Base-by-base conservation (phyloP, 2,888 invertebrate species). In the Microctonus aethiopoides region DNA sequence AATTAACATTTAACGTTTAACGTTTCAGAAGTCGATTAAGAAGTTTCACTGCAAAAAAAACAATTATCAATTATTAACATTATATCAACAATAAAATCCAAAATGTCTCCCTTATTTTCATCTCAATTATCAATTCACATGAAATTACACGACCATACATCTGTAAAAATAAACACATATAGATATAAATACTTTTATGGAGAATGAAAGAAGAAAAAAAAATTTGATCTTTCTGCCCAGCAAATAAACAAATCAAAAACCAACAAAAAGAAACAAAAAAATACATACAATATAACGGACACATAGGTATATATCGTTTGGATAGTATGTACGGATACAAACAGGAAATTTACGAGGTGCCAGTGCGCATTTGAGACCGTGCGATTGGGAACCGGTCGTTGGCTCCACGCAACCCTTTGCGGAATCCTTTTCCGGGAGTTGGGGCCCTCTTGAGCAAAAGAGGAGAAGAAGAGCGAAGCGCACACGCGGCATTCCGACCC, bases 331-430 rank as follows among this genome's bases (percentile, higher is more conserved):
- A n/a, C 39, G 39, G 16, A 26, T 11, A 20, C 29, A 61, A 29
- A 57, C 41, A 61, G 54, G 67, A 66, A 74, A 74, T 74, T 74
- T 74, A 74, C 72, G 74, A 74, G 74, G 74, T 74, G 74, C 67
- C 72, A 68, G 70, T 62, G 46, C 46, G 46, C 46, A 65, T 65
- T 59, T 62, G 71, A 71, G 68, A 68, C 68, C 57, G 68, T 66
- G 74, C 69, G 73, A 67, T 65, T 68, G 62, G 60, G 74, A 71
- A 74, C 74, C 74, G 72, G 74, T 74, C 69, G 71, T 36, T 29
- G 64, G 64, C 46, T 68, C 64, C 52, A 41, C 68, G 36, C 16
- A 46, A 36, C 54, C 32, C 36, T 22, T 56, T 34, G 56, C n/a
- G 62, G 62, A 62, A 62, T 62, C 62, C 41, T 62, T 62, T 62